Evolutionary conservation across 2,888 invertebrate genomes (phyloP).

Genomic region (Drosophila quinaria): DNA sequence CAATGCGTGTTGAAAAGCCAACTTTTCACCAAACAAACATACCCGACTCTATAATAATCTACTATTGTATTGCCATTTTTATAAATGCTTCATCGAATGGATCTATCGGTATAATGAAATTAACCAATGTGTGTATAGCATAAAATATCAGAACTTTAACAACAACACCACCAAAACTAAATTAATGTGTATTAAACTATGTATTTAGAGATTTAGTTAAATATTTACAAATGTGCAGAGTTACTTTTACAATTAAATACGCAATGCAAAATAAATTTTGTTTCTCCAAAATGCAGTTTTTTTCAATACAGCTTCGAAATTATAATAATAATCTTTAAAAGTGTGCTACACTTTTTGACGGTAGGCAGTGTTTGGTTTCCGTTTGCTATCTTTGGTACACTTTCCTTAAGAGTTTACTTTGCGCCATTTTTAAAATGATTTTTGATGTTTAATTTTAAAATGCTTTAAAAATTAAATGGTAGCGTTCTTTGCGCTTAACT

Average conservation of each 20-base stretch:
- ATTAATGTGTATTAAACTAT: constrained; percentile 74
- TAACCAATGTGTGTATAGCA: constrained; percentile 60
- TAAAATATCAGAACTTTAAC: constrained; percentile 60
- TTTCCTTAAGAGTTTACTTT: too few relatives aligned
- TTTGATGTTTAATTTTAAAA: too few relatives aligned
- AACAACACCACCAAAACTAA: constrained; percentile 77
- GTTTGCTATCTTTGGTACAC: not conserved
- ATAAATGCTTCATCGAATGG: constrained; percentile 68
- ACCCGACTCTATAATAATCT: constrained; percentile 5
- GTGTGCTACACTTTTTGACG: constrained; percentile 4
- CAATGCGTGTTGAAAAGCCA: constrained; percentile 29
- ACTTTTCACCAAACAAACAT: constrained; percentile 22
- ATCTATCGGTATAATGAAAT: constrained; percentile 52
- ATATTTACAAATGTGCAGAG: constrained; percentile 66
- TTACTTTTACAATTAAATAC: constrained; percentile 72
- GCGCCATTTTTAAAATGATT: too few relatives aligned
- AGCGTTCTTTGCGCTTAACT: too few relatives aligned
- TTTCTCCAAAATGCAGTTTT: constrained; percentile 41
- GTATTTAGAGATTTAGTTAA: constrained; percentile 72
- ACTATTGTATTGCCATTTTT: constrained; percentile 55
- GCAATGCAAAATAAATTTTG: constrained; percentile 61
- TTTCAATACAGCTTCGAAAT: not conserved
- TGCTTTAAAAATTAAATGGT: too few relatives aligned
- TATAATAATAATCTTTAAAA: constrained; percentile 8
- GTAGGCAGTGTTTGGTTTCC: not conserved